Base-by-base conservation (phyloP, 1,140 invertebrate species). In the Drosophila baimaii region DNA sequence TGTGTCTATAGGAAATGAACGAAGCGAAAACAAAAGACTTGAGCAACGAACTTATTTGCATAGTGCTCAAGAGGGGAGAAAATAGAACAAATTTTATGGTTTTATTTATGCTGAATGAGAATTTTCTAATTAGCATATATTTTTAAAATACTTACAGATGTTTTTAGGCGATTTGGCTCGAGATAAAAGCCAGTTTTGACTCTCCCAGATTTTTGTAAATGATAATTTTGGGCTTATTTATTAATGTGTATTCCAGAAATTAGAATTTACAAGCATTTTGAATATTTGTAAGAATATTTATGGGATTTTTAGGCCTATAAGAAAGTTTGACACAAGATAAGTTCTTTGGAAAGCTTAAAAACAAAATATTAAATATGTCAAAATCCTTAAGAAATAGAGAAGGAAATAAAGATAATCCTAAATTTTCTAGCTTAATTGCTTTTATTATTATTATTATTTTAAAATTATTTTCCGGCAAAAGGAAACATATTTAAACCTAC, bases 21-120 rank as follows among this genome's bases (percentile, higher is more conserved):
- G 57, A 25, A 23, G n/a, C 4, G 41, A 31, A 59, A 47, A 74
- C 72, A 79, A 80, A 80, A 76, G 77, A 49, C 51, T 39, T 51
- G 19, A 23, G 25, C 51, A 52, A 70, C 69, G 39, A 83, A 84
- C 77, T 72, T 66, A 63, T 58, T 71, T 57, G 65, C 66, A 58
- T 57, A 39, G 43, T 12, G 21, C 2, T 9, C 15, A 10, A 12
- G 12, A 2, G 17, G 21, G 23, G 9, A 39, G n/a, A 33, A 68
- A 37, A 27, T 8, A 25, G 5, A 21, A 39, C 19, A 21, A 29
- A 63, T 31, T 37, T 31, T 68, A 49, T 44, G 29, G 46, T 35
- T 44, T 65, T 61, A 64, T 61, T 35, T 65, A 59, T 64, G 56
- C 41, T 27, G 37, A 64, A 27, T 44, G n/a, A 13, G n/a, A 44